Evolutionary conservation across 2,113 vertebrate genomes (phyloP).

Genomic region (Aspiorhynchus laticeps): DNA sequence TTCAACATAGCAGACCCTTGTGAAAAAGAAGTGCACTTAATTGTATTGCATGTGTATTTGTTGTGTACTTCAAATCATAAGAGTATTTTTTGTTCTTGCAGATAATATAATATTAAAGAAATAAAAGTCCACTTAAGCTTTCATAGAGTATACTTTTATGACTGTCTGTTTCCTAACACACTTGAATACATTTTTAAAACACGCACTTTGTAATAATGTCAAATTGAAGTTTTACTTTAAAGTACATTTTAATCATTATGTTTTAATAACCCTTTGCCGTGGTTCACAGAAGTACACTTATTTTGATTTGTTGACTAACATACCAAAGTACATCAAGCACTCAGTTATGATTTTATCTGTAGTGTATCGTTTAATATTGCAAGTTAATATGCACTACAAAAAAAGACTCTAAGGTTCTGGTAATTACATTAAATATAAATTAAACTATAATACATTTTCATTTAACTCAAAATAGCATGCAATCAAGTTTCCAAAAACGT

Average conservation of each 20-base stretch:
- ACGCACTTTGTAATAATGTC: background rate
- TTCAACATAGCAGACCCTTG: background rate
- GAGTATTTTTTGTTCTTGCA: background rate
- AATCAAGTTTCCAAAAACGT: no score
- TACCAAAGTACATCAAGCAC: background rate
- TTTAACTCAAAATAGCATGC: no score
- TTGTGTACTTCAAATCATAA: background rate
- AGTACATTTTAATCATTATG: background rate
- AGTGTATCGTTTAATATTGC: no score
- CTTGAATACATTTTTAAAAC: background rate
- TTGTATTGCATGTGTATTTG: background rate
- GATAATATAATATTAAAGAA: background rate
- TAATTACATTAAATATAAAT: no score
- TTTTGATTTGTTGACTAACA: background rate
- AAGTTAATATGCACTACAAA: no score
- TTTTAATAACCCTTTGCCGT: background rate
- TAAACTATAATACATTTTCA: no score
- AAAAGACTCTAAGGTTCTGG: no score
- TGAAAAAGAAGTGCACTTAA: background rate
- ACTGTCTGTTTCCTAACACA: no score
- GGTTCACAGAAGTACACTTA: background rate
- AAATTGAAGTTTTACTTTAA: background rate
- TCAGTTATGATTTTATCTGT: no score
- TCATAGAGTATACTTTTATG: no score
- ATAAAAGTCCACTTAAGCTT: background rate